Conservation (phyloP, 2,113 vertebrate species). For the Alethe diademata region DNA sequence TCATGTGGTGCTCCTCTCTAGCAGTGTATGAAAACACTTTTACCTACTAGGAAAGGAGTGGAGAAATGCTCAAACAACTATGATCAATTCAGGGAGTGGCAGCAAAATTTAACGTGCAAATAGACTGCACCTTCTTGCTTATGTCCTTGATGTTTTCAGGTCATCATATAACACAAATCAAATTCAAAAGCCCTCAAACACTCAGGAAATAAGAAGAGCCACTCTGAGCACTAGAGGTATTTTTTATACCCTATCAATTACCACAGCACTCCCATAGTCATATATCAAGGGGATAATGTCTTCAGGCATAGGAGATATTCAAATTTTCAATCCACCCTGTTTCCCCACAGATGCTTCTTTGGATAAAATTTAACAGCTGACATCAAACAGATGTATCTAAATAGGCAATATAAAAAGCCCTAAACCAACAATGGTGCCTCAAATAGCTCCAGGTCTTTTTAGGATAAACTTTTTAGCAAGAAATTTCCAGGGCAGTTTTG, state of each 20-base stretch:
- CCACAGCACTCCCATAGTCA: not conserved
- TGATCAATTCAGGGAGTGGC: not conserved
- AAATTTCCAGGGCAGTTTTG: slow-evolving; percentile 38
- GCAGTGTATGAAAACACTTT: not conserved
- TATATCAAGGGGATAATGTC: not conserved
- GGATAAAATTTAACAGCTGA: slow-evolving; percentile 19
- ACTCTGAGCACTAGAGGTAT: not conserved
- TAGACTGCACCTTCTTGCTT: not conserved
- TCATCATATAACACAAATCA: not conserved
- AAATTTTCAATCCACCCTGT: not conserved
- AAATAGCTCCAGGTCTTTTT: slow-evolving; percentile 32
- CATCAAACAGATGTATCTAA: slow-evolving; percentile 52
- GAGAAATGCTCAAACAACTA: not conserved
- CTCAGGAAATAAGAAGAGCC: not conserved
- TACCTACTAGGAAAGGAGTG: not conserved
- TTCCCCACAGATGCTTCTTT: not conserved
- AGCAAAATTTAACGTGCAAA: not conserved
- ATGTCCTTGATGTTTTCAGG: not conserved
- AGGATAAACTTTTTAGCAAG: slow-evolving; percentile 25
- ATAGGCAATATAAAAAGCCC: not conserved
- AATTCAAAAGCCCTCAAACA: not conserved
- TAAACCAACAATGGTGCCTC: not conserved
- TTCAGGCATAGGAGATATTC: not conserved
- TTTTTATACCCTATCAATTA: not conserved
- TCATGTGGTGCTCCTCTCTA: not conserved